Conservation (phyloP, 2,888 invertebrate species). For the Zele albiditarsus region DNA sequence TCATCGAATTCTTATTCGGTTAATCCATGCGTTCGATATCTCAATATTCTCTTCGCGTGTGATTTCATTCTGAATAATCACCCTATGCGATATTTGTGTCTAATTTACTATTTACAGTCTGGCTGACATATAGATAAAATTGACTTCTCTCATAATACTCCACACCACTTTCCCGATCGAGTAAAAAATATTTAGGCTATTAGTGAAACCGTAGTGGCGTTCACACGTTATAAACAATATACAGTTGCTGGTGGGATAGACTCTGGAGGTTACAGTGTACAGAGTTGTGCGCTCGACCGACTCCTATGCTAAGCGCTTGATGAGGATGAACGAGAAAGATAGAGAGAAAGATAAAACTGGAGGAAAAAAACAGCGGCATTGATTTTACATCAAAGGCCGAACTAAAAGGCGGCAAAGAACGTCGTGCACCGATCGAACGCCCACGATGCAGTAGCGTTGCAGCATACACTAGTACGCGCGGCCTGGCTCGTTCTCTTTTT, state of each 20-base stretch:
- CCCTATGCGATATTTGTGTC: neutral
- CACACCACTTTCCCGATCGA: neutral
- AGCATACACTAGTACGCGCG: conserved; percentile 56
- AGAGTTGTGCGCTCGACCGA: conserved; percentile 64
- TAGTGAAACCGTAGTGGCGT: conserved; percentile 32
- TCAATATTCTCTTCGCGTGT: neutral
- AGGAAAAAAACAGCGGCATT: conserved; percentile 68
- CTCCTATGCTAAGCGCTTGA: conserved; percentile 55
- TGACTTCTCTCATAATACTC: neutral
- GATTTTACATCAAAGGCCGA: conserved; percentile 72
- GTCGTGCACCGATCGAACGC: conserved; percentile 67
- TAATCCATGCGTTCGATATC: conserved; percentile 60
- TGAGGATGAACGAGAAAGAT: conserved; percentile 57
- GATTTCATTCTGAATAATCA: neutral
- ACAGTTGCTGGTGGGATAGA: conserved; percentile 23
- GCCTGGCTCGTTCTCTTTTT: conserved; percentile 34
- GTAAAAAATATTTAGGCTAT: conserved; percentile 46
- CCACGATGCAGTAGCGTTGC: conserved; percentile 63
- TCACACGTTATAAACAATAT: conserved; percentile 43
- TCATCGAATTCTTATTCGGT: conserved; percentile 70
- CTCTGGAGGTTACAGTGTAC: conserved; percentile 45
- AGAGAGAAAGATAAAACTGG: conserved; percentile 53
- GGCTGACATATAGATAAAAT: conserved; percentile 1
- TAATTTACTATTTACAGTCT: neutral
- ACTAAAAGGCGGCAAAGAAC: conserved; percentile 71